Conservation (phyloP, 2,797 vertebrate species). For the Acipenser ruthenus region DNA sequence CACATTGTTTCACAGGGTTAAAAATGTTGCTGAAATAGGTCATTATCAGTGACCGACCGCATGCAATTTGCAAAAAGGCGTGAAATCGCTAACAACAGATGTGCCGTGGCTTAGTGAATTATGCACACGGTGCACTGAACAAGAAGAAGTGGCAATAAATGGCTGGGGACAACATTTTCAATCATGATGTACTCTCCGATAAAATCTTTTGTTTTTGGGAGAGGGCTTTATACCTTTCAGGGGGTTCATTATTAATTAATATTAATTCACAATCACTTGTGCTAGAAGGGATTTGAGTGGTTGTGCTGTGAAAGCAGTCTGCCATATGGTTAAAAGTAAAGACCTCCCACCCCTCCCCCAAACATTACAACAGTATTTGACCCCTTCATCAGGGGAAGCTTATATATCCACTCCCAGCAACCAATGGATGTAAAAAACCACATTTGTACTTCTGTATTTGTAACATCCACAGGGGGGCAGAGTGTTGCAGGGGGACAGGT, state of each 20-base stretch:
- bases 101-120: conserved; percentile 27
- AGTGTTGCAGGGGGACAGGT: too few species aligned
- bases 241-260: conserved; percentile 3
- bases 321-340: not conserved
- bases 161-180: conserved; percentile 27
- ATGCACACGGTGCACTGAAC: conserved; percentile 21
- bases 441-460: too few species aligned
- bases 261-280: conserved; percentile 6
- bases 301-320: not conserved
- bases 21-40: conserved; percentile 35
- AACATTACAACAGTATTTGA: too few species aligned
- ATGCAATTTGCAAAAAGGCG: conserved; percentile 35
- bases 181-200: conserved; percentile 5
- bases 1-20: conserved; percentile 29
- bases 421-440: too few species aligned
- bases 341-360: too few species aligned
- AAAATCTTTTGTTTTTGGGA: not conserved
- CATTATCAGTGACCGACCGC: conserved; percentile 24
- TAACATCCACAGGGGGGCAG: too few species aligned
- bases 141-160: conserved; percentile 25
- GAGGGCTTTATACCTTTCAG: not conserved
- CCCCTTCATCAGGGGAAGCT: too few species aligned
- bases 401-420: too few species aligned
- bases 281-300: conserved; percentile 17
- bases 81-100: conserved; percentile 37